Evolutionary conservation across 2,113 vertebrate genomes (phyloP).

Genomic region (Psammodynastes pulverulentus): DNA sequence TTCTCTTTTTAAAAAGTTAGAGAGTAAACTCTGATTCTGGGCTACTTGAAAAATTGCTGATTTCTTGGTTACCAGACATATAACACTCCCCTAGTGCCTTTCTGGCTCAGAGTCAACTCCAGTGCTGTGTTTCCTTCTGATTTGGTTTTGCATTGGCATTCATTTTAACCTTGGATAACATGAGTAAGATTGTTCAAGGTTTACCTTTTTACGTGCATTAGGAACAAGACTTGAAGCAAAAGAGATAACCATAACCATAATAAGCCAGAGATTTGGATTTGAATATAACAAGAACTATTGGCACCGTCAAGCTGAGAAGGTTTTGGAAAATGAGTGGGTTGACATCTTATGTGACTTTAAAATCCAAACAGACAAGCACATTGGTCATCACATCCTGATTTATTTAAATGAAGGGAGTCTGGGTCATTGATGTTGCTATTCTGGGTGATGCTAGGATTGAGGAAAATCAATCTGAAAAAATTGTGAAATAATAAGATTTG

Average conservation of each 20-base stretch:
- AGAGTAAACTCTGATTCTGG: background rate
- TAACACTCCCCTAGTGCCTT: too few species aligned
- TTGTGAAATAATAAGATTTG: too few species aligned
- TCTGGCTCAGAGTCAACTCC: background rate
- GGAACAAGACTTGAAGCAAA: background rate
- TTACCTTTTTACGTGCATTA: background rate
- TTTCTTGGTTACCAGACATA: background rate
- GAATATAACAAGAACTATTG: background rate
- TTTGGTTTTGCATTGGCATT: background rate
- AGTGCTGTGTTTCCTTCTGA: background rate
- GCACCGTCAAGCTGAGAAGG: background rate
- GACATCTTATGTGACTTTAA: background rate
- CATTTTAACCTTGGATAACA: background rate
- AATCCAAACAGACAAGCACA: background rate
- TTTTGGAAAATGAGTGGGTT: background rate
- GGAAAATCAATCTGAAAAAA: too few species aligned
- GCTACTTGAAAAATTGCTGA: background rate
- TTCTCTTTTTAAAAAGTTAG: background rate
- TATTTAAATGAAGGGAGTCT: background rate
- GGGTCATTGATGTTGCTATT: background rate
- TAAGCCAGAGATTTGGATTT: background rate
- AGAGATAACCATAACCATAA: background rate
- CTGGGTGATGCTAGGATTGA: too few species aligned
- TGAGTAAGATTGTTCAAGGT: background rate
- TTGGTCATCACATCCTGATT: background rate